Base-by-base conservation (phyloP, 2,888 invertebrate species). In the Rhyacophila evoluta region DNA sequence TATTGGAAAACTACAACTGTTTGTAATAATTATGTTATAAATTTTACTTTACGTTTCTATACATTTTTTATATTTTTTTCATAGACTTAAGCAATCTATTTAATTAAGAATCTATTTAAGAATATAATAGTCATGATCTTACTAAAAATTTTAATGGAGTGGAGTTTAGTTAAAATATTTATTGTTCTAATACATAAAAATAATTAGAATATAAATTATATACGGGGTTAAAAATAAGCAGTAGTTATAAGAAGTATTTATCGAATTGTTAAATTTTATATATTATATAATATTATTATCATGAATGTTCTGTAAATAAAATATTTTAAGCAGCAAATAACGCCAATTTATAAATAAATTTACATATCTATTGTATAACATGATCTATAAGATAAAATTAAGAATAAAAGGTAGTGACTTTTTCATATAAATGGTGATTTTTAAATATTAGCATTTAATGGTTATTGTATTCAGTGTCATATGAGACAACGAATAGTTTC, bases 331-430 rank as follows among this genome's bases (percentile, higher is more conserved):
- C 27, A 39, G 37, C 19, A 39, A 39, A 39, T 72, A 72, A 72
- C 72, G 72, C 72, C 72, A 72, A 72, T 72, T 29, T 69, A 72
- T 72, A 72, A 72, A 72, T 72, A 72, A 36, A 72, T 72, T 72
- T 25, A 72, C 72, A 72, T 72, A 72, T 72, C 72, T 33, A 36
- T 36, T 15, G 19, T 36, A 72, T 15, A 72, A 72, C 8, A 19
- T 5, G 12, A 12, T 71, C 8, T 19, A 6, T 37, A 36, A 36
- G 33, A 33, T 25, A 36, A 68, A 10, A 11, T 36, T 15, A 25
- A 72, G 5, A 36, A 10, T 37, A 1, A 72, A 12, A 37, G 6
- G 19, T 15, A 15, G 37, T 72, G 25, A 72, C 12, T 72, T 37
- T 37, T 36, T 8, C 33, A 72, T 69, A 29, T 29, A 29, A 29